Base-by-base conservation (phyloP, 2,888 invertebrate species). In the Ametastegia equiseti region DNA sequence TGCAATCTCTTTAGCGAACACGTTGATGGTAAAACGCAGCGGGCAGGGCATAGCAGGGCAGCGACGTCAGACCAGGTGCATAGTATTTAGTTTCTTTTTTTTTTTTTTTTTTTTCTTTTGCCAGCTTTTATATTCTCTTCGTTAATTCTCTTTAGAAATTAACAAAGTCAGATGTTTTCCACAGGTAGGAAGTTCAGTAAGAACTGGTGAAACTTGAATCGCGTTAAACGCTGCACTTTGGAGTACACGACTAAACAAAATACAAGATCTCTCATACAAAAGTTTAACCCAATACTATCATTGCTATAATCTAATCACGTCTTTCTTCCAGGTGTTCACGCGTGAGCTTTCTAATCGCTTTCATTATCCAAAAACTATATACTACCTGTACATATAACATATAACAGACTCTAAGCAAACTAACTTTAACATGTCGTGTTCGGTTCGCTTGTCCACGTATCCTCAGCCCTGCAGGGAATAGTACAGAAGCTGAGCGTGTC, bases 161-260 rank as follows among this genome's bases (percentile, higher is more conserved):
- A 80, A 75, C 71, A 71, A 19, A 75, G 73, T 80, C 60, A 75
- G 80, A 80, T 80, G 80, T 60, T 80, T 80, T 75, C 57, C n/a
- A n/a, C n/a, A n/a, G n/a, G 54, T 30, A 42, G 57, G n/a, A n/a
- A n/a, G 30, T 50, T 57, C 57, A 47, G 36, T 19, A 33, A 19
- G 27, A 9, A 54, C 75, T 30, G n/a, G n/a, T 50, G 39, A 54
- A 75, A 54, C 54, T 50, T 75, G 33, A 75, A 75, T 75, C 30
- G 50, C 36, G 75, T 54, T 36, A 75, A 75, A 75, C 54, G 36
- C 36, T n/a, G n/a, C 36, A 23, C 54, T 45, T n/a, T 27, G n/a
- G n/a, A n/a, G n/a, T n/a, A n/a, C 39, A 54, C 54, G 13, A 36
- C 9, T 33, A 15, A 4, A 36, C n/a, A 54, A 36, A 36, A 75